Evolutionary conservation across 2,797 vertebrate genomes (phyloP).

Genomic region (Calcarius lapponicus): DNA sequence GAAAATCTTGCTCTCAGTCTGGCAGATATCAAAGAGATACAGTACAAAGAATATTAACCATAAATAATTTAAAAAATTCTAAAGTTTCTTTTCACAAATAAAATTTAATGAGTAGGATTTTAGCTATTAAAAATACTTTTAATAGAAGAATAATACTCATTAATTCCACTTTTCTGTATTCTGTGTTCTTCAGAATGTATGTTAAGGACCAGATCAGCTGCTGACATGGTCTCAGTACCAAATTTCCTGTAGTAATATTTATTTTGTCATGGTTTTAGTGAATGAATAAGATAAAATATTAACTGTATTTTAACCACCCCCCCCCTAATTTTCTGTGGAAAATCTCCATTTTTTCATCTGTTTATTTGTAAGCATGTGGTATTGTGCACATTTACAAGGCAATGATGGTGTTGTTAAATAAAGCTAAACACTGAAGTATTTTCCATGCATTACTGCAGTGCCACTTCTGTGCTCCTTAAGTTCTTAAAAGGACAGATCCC

Average conservation of each 20-base stretch:
- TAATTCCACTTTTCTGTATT: not conserved
- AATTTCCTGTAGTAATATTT: not conserved
- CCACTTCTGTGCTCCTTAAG: not conserved
- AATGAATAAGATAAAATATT: not conserved
- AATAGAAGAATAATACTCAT: not conserved
- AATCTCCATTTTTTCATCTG: not conserved
- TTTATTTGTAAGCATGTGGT: not conserved
- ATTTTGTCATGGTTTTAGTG: not conserved
- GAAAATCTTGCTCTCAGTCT: not conserved
- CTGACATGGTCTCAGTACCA: not conserved
- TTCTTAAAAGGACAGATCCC: not conserved
- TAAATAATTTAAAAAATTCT: not conserved
- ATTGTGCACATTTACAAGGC: not conserved
- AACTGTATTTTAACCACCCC: not conserved
- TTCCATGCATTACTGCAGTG: not conserved
- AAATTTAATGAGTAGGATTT: not conserved
- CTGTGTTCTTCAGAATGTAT: not conserved
- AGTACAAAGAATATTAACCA: not conserved
- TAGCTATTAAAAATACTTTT: not conserved
- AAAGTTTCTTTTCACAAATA: not conserved
- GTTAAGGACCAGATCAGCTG: not conserved
- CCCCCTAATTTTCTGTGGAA: not conserved
- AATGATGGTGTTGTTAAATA: not conserved
- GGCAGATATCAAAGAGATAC: not conserved
- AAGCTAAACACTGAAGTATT: not conserved